A percentile compares a stretch with the other conserved stretches of the same genome.
Evolutionary conservation across 2,888 invertebrate species (phyloP).

Genomic region (Polymixis lichenea): DNA sequence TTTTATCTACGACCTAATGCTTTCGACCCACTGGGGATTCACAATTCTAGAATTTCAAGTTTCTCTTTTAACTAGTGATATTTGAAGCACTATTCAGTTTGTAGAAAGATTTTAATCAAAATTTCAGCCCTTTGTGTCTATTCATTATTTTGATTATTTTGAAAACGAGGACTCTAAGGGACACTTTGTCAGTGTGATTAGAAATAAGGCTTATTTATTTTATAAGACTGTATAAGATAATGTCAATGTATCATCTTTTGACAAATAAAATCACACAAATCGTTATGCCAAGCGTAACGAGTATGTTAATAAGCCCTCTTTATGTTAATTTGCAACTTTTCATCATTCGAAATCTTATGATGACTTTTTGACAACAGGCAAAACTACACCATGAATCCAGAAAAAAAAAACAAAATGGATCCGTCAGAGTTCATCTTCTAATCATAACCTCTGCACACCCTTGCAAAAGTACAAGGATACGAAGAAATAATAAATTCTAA

Average conservation of each 20-base stretch:
- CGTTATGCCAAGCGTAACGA: no score
- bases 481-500: slow-evolving; percentile 35
- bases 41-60: slow-evolving; percentile 46
- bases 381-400: background rate
- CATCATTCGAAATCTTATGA: background rate
- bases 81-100: slow-evolving; percentile 43
- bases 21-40: slow-evolving; percentile 34
- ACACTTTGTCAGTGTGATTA: slow-evolving; percentile 11
- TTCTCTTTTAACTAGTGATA: slow-evolving; percentile 38
- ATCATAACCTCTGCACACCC: background rate
- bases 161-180: slow-evolving; percentile 2
- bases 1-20: slow-evolving; percentile 44
- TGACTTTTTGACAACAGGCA: background rate
- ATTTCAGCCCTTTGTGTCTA: slow-evolving; percentile 8
- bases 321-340: background rate
- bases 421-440: background rate
- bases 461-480: background rate
- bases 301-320: background rate
- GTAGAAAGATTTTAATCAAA: slow-evolving; percentile 31
- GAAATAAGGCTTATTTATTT: background rate
- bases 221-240: background rate
- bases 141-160: slow-evolving; percentile 14
- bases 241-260: background rate
- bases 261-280: background rate
- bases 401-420: background rate